A percentile compares a stretch with the other conserved stretches of the same genome.
These are phyloP conservation scores for Xyrauchen texanus DNA, from an alignment of 2,113 vertebrate genomes.

Conservation along the genomic window DNA sequence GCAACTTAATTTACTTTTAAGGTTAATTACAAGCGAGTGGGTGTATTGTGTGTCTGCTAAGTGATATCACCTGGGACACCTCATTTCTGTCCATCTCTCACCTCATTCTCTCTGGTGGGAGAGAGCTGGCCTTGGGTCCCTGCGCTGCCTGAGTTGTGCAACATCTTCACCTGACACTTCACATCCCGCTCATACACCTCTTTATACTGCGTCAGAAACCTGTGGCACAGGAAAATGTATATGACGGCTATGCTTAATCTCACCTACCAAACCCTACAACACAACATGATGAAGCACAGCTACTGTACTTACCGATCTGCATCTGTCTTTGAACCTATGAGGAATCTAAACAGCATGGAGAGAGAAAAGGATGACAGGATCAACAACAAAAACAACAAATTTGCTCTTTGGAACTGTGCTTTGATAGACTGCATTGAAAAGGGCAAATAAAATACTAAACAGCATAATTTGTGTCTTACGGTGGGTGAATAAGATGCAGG, in stretches of 20 bases:
- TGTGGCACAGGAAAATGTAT: slow-evolving; percentile 54
- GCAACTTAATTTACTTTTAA: too few relatives aligned
- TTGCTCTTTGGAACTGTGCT: too few relatives aligned
- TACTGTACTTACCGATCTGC: slow-evolving; percentile 85
- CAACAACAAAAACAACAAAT: not conserved
- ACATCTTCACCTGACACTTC: slow-evolving; percentile 94
- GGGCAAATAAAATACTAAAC: too few relatives aligned
- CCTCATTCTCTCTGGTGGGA: slow-evolving; percentile 88
- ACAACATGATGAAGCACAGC: too few relatives aligned
- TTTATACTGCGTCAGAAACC: slow-evolving; percentile 93
- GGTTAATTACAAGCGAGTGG: too few relatives aligned
- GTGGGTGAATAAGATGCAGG: slow-evolving; percentile 81
- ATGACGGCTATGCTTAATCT: not conserved
- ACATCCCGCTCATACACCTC: slow-evolving; percentile 92
- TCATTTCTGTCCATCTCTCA: slow-evolving; percentile 56
- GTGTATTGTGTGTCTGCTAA: too few relatives aligned
- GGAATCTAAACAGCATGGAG: slow-evolving; percentile 78
- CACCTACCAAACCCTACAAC: too few relatives aligned
- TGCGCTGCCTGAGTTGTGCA: slow-evolving; percentile 83
- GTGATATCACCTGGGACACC: too few relatives aligned
- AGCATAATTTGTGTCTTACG: slow-evolving; percentile 75
- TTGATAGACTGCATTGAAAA: too few relatives aligned
- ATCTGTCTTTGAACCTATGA: slow-evolving; percentile 94
- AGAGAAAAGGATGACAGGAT: slow-evolving; percentile 26
- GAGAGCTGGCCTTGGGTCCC: slow-evolving; percentile 82